Conservation (phyloP, 1,140 invertebrate species). For the Aricia agestis region DNA sequence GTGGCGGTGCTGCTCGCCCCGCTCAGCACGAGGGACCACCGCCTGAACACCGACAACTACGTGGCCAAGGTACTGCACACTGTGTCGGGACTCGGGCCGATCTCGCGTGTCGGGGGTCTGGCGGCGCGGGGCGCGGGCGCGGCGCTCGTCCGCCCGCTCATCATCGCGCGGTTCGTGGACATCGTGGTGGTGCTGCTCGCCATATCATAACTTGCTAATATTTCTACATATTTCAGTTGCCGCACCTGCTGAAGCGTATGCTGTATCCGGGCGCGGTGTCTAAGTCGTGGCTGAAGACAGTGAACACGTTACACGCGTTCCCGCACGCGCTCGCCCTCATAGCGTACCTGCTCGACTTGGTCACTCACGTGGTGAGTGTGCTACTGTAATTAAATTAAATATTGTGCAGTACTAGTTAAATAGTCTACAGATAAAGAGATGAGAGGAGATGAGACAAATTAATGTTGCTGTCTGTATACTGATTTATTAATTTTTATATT, state of each 20-base stretch:
- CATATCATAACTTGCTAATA: too few species aligned
- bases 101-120: constrained; percentile 36
- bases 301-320: constrained; percentile 77
- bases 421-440: too few species aligned
- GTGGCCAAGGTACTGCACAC: constrained; percentile 49
- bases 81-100: too few species aligned
- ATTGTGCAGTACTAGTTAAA: too few species aligned
- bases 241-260: constrained; percentile 72
- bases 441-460: too few species aligned
- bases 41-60: constrained; percentile 57
- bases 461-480: too few species aligned
- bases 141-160: constrained; percentile 51
- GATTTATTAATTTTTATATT: too few species aligned
- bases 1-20: constrained; percentile 35
- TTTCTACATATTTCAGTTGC: too few species aligned
- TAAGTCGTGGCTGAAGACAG: constrained; percentile 79
- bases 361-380: constrained; percentile 47
- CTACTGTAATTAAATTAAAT: too few species aligned
- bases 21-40: constrained; percentile 35
- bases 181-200: constrained; percentile 39
- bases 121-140: constrained; percentile 29
- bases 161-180: constrained; percentile 60
- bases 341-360: constrained; percentile 73
- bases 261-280: constrained; percentile 76
- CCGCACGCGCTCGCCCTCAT: constrained; percentile 77